A percentile compares a stretch with the other conserved stretches of the same genome.
These are phyloP conservation scores for Thyatira batis DNA, from an alignment of 2,888 invertebrate species.

Conservation along the genomic window DNA sequence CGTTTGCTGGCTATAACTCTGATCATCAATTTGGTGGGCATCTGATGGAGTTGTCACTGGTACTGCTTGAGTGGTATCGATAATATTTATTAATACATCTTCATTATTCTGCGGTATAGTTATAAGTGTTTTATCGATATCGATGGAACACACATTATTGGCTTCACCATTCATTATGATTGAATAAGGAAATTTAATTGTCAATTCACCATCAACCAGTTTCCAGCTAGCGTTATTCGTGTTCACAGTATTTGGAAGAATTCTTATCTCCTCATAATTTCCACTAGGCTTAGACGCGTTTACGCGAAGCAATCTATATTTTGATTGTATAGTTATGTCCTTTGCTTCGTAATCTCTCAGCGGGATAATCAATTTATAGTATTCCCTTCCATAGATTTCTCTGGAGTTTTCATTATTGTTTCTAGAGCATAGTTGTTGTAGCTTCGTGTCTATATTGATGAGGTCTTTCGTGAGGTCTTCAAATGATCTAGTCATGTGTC, in stretches of 20 bases:
- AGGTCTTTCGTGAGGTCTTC: background rate
- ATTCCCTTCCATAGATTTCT: background rate
- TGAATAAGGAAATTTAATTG: background rate
- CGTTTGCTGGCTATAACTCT: too few relatives aligned
- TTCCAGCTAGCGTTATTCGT: background rate
- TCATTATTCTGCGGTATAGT: background rate
- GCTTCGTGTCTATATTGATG: background rate
- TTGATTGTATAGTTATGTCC: background rate
- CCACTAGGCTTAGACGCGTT: background rate
- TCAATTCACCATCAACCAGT: background rate
- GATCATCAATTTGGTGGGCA: too few relatives aligned
- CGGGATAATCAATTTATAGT: background rate
- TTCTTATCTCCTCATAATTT: background rate
- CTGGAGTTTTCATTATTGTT: background rate
- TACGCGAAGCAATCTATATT: background rate
- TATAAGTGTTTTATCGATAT: background rate
- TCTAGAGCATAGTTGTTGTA: background rate
- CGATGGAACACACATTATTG: background rate
- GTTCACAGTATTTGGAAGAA: background rate
- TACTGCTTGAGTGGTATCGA: background rate
- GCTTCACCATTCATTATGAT: background rate
- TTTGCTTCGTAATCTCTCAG: background rate
- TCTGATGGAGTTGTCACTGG: too few relatives aligned
- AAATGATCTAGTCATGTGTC: background rate
- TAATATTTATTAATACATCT: background rate